phyloP scores from a whole-genome alignment of 2,888 invertebrate species.

The Operophtera brumata region DNA sequence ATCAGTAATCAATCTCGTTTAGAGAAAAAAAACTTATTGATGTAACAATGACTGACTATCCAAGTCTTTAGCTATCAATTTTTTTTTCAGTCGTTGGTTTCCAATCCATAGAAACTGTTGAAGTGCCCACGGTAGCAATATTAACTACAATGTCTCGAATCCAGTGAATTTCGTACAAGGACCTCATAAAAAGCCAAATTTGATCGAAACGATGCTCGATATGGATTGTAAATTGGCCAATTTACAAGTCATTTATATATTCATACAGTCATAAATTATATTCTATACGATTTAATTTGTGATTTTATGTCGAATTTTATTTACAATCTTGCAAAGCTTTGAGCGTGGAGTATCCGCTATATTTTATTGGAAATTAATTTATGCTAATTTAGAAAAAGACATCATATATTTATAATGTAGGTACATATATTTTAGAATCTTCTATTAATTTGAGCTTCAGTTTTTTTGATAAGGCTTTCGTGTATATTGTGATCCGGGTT shows the following conservation, averaged over 20 bases:
- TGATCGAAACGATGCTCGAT: conserved; percentile 53
- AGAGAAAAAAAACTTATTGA: neutral
- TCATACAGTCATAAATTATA: conserved; percentile 30
- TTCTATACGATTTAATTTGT: conserved; percentile 51
- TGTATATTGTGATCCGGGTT: conserved; percentile 2
- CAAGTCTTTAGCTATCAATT: no score
- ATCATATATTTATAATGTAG: no score
- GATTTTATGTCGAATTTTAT: conserved; percentile 41
- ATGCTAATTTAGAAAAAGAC: conserved; percentile 13
- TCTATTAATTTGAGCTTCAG: conserved; percentile 18
- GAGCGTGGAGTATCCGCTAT: neutral
- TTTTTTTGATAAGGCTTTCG: conserved; percentile 5
- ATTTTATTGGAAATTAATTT: conserved; percentile 15
- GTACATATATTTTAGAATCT: conserved; percentile 18
- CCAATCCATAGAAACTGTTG: conserved; percentile 31
- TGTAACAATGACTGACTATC: no score
- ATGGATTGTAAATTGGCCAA: conserved; percentile 69
- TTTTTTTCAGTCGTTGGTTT: neutral
- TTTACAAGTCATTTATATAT: conserved; percentile 60
- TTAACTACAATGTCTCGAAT: conserved; percentile 40
- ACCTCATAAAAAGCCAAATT: conserved; percentile 62
- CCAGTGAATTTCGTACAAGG: conserved; percentile 38
- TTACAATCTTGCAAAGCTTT: conserved; percentile 13
- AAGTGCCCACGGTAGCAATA: conserved; percentile 47
- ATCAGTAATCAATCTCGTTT: no score